Evolutionary conservation across 2,888 invertebrate species (phyloP).

Genomic region (Podabrus alpinus): DNA sequence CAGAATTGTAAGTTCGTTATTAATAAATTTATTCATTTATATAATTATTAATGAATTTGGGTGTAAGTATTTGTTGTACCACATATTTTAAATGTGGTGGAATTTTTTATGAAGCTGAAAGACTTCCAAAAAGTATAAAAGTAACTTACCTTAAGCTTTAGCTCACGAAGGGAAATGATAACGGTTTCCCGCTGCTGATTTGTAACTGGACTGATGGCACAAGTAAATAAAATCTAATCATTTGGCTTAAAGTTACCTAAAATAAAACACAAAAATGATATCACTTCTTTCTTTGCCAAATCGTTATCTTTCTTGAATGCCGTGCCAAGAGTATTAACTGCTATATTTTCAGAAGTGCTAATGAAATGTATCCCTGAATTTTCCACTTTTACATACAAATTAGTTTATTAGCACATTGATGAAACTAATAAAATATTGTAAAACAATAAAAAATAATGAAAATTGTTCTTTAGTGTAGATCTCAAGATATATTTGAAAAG

Average conservation of each 20-base stretch:
- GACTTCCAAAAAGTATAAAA: background rate
- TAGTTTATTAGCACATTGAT: conserved; percentile 45
- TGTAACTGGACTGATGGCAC: background rate
- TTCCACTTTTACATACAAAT: conserved; percentile 51
- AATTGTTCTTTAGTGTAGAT: background rate
- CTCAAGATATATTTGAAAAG: background rate
- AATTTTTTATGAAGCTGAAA: background rate
- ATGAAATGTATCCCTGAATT: conserved; percentile 47
- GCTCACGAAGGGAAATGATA: background rate
- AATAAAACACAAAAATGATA: conserved; percentile 42
- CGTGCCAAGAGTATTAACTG: conserved; percentile 48
- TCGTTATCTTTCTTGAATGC: conserved; percentile 40
- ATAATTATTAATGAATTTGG: background rate
- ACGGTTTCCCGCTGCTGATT: background rate
- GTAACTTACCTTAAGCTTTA: background rate
- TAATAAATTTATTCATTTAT: background rate
- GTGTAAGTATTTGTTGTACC: background rate
- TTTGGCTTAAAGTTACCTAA: conserved; percentile 31
- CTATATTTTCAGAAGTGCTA: conserved; percentile 44
- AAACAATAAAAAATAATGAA: conserved; percentile 24
- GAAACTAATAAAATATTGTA: conserved; percentile 34
- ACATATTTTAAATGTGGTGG: too few species aligned
- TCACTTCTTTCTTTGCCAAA: conserved; percentile 39
- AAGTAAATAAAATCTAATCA: conserved; percentile 23
- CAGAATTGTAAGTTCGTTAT: background rate